Conservation (phyloP, 2,113 vertebrate genomes). For the Colossoma macropomum region DNA sequence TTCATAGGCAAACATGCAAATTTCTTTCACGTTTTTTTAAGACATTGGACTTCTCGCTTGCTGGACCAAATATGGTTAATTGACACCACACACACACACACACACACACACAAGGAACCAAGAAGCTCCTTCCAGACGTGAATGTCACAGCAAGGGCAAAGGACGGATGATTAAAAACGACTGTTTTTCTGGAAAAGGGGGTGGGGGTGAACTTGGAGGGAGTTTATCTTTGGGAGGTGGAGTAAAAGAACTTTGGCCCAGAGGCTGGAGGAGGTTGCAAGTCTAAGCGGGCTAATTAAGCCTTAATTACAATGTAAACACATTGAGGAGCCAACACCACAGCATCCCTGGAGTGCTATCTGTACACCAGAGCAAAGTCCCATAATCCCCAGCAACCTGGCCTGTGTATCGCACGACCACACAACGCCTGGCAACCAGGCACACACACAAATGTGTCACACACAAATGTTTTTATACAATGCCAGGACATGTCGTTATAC, state of each 20-base stretch:
- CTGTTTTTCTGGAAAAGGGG: background rate
- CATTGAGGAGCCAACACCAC: constrained; percentile 69
- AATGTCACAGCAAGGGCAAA: constrained; percentile 27
- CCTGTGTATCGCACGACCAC: constrained; percentile 11
- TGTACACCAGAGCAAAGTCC: constrained; percentile 43
- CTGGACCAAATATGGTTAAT: constrained; percentile 5
- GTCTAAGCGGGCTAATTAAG: constrained; percentile 76
- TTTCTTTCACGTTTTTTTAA: background rate
- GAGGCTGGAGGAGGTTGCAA: constrained; percentile 61
- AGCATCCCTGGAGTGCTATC: constrained; percentile 68
- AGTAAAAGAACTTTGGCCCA: constrained; percentile 63
- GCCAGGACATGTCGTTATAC: background rate
- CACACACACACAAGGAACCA: background rate
- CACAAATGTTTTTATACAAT: constrained; percentile 6
- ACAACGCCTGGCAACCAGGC: constrained; percentile 26
- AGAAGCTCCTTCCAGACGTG: constrained; percentile 9
- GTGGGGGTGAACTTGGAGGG: constrained; percentile 28
- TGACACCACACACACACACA: background rate
- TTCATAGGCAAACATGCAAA: constrained; percentile 18
- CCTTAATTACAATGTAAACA: constrained; percentile 79
- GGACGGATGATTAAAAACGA: background rate
- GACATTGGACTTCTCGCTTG: background rate
- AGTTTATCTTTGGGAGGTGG: constrained; percentile 62
- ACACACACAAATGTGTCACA: constrained; percentile 27
- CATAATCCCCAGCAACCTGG: constrained; percentile 43